Percentiles rank a stretch among this genome's conserved stretches.
Evolutionary conservation across 37 sponge, comb jelly and placozoan species (phyloP).

Genomic region (Hormiphora californensis): DNA sequence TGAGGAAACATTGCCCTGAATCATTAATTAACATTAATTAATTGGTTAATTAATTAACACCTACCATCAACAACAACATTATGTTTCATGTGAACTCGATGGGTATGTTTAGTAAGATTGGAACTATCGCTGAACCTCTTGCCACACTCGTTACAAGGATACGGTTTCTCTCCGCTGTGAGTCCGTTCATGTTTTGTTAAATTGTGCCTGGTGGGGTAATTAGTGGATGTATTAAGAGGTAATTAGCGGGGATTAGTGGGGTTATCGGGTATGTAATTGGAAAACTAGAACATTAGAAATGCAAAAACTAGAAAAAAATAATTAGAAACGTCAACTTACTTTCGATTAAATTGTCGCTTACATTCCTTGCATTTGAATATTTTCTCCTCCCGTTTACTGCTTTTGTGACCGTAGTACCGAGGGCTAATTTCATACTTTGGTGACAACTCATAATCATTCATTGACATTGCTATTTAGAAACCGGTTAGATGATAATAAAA

Average conservation of each 20-base stretch:
- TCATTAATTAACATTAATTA: background rate
- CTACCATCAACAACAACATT: too few relatives aligned
- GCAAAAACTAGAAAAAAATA: background rate
- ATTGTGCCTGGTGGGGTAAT: background rate
- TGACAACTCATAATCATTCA: conserved; percentile 39
- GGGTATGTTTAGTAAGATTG: background rate
- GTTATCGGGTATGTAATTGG: too few relatives aligned
- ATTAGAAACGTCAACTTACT: background rate
- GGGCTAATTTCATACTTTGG: conserved; percentile 52
- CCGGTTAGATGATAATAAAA: too few relatives aligned
- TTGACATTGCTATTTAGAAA: background rate
- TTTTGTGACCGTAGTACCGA: conserved; percentile 52
- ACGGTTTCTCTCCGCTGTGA: conserved; percentile 6
- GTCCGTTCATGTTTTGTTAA: conserved; percentile 1
- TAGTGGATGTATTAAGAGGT: background rate
- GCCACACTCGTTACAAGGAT: background rate
- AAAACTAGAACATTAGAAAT: too few relatives aligned
- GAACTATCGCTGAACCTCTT: conserved; percentile 1
- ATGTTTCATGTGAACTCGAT: background rate
- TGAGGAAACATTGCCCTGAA: background rate
- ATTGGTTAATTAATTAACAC: background rate
- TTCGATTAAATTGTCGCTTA: conserved; percentile 12
- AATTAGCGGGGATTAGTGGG: too few relatives aligned
- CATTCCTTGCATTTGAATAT: conserved; percentile 46
- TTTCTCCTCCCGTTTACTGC: background rate